phyloP scores from a whole-genome alignment of 2,797 vertebrate genomes.

The Taeniopygia guttata region DNA sequence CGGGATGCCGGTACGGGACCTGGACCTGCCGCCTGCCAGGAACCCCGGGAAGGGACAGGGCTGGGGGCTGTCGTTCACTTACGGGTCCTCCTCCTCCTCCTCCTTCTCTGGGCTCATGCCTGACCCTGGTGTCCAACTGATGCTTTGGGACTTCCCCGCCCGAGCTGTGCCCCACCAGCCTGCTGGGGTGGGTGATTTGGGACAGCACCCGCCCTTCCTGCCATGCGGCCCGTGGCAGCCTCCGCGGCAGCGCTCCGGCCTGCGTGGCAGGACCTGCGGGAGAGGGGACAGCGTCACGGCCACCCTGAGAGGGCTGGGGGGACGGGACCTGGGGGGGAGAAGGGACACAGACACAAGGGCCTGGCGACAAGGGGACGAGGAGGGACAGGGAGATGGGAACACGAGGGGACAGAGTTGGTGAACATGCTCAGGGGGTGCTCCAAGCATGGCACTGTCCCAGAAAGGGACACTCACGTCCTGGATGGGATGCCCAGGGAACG shows the following conservation, averaged over 20 bases:
- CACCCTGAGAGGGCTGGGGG: not conserved
- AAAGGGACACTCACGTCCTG: not conserved
- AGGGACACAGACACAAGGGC: not conserved
- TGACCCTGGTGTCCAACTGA: constrained; percentile 86
- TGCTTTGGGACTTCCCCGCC: constrained; percentile 83
- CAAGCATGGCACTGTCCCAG: not conserved
- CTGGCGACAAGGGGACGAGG: not conserved
- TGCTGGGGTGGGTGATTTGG: constrained; percentile 85
- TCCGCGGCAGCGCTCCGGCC: constrained; percentile 72
- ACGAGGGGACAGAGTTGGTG: not conserved
- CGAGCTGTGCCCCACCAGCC: constrained; percentile 82
- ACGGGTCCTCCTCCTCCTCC: constrained; percentile 63
- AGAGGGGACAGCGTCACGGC: not conserved
- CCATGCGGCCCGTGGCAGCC: constrained; percentile 55
- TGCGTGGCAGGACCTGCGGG: constrained; percentile 65
- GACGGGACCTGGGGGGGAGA: not conserved
- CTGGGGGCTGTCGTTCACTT: not conserved
- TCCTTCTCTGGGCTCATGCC: constrained; percentile 70
- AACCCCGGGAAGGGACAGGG: not conserved
- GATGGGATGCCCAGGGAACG: not conserved
- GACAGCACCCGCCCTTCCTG: constrained; percentile 56
- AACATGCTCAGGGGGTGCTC: not conserved
- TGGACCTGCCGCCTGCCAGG: not conserved
- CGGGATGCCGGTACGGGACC: not conserved
- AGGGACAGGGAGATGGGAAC: not conserved